A percentile compares a stretch with the other conserved stretches of the same genome.
Evolutionary conservation across 2,113 vertebrate genomes (phyloP).

Genomic region (Semicossyphus pulcher): DNA sequence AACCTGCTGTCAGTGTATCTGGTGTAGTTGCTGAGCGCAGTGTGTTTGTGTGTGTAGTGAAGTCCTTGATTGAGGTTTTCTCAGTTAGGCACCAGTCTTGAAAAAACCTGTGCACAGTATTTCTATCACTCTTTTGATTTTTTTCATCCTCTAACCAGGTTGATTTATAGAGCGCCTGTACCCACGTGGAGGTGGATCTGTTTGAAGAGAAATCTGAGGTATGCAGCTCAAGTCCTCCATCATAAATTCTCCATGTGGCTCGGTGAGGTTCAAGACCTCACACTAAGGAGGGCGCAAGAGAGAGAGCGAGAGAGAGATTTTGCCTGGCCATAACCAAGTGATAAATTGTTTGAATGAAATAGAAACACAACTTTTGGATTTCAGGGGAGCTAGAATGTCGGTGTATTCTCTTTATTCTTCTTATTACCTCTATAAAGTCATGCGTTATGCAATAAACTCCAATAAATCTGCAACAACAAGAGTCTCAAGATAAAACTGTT

Average conservation of each 20-base stretch:
- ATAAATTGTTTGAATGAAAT: slow-evolving; percentile 61
- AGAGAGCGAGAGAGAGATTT: slow-evolving; percentile 18
- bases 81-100: not conserved
- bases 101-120: slow-evolving; percentile 8
- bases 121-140: slow-evolving; percentile 37
- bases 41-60: not conserved
- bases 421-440: too few species aligned
- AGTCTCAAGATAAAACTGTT: too few species aligned
- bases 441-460: too few species aligned
- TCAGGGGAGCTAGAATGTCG: slow-evolving; percentile 27
- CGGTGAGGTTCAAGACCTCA: slow-evolving; percentile 70
- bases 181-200: slow-evolving; percentile 62
- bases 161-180: slow-evolving; percentile 62
- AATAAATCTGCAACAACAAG: too few species aligned
- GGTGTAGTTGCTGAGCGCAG: not conserved
- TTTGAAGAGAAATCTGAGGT: slow-evolving; percentile 77
- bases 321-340: slow-evolving; percentile 53
- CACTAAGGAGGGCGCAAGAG: slow-evolving; percentile 57
- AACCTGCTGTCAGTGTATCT: not conserved
- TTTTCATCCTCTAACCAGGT: slow-evolving; percentile 48
- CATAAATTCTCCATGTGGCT: slow-evolving; percentile 74
- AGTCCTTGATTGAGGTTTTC: slow-evolving; percentile 17
- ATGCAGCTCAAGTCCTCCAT: slow-evolving; percentile 70
- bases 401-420: too few species aligned
- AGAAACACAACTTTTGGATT: slow-evolving; percentile 40